A percentile compares a stretch with the other conserved stretches of the same genome.
These are phyloP conservation scores for Sebastes trivittatus DNA, from an alignment of 2,797 vertebrate genomes.

Conservation along the genomic window DNA sequence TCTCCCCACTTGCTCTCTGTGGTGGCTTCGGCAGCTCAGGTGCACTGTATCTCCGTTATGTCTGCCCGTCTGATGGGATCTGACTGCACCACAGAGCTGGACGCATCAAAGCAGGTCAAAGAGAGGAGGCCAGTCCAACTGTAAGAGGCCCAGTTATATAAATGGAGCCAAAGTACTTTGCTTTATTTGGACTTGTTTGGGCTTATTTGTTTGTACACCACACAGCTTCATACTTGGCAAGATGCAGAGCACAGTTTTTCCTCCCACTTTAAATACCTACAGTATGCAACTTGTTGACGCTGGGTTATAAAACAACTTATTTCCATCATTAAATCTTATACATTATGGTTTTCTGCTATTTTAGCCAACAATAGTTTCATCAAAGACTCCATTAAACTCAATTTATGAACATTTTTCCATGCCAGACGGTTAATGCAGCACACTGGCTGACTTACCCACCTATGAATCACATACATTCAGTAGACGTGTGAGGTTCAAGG, in stretches of 20 bases:
- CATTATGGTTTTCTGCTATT: conserved; percentile 48
- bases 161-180: conserved; percentile 83
- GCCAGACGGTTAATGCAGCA: conserved; percentile 22
- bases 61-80: conserved; percentile 73
- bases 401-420: conserved; percentile 9
- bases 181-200: conserved; percentile 83
- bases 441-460: conserved; percentile 24
- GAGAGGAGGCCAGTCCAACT: conserved; percentile 71
- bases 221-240: conserved; percentile 76
- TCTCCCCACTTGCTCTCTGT: conserved; percentile 75
- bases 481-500: conserved; percentile 55
- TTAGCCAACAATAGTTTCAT: conserved; percentile 57
- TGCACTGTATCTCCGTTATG: conserved; percentile 73
- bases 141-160: conserved; percentile 78
- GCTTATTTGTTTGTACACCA: conserved; percentile 81
- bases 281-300: conserved; percentile 64
- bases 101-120: conserved; percentile 74
- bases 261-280: conserved; percentile 68
- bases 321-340: conserved; percentile 58
- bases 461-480: conserved; percentile 56
- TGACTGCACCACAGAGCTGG: conserved; percentile 68
- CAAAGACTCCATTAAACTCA: conserved; percentile 13
- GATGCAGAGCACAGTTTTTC: conserved; percentile 67
- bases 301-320: conserved; percentile 57
- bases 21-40: conserved; percentile 72